Evolutionary conservation across 2,888 invertebrate species (phyloP), one percentile per base, ranked within the genome.

Genomic region (Andrena chrysosceles): DNA sequence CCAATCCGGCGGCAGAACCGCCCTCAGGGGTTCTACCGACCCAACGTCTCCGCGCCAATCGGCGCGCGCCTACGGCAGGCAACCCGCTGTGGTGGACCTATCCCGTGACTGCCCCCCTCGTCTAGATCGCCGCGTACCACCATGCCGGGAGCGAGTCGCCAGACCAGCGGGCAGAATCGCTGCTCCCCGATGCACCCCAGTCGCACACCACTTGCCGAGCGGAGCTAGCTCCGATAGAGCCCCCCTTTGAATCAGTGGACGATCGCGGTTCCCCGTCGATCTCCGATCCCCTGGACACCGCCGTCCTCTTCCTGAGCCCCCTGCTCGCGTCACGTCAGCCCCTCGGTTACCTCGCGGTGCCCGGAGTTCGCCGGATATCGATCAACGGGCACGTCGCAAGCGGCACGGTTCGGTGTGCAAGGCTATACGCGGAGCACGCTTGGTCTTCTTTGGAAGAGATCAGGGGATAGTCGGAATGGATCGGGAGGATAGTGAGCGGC

Each of bases 1-100:
- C 93, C 93, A 93, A 93, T 93, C 87, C 75, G 67, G 49, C 1
- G 2, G 2, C 52, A 84, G 90, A 82, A 79, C 87, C 92, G 92
- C 92, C 91, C 88, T 68, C 87, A 64, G 82, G 68, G 73, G 74
- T 78, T 60, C 81, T 77, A 67, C 85, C 87, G 75, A 69, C 77
- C 86, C 84, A 66, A 63, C 80, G 63, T 68, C 77, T 54, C 68
- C 56, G 78, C 81, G 75, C 86, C 90, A 87, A 89, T 88, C 86
- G 79, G 77, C 86, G 77, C 63, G 77, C 77, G 66, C 49, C 81
- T 49, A 2, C 63, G 49, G 23, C 42, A 49, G 68, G 49, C 75
- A 56, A 64, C 68, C 76, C 69, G 59, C 67, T 54, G 10, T 60
- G 62, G 69, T 52, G 81, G 81, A 89, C 85, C 86, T 81, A 82